Evolutionary conservation across 1,140 invertebrate species (phyloP).

Genomic region (Drosophila sproati): DNA sequence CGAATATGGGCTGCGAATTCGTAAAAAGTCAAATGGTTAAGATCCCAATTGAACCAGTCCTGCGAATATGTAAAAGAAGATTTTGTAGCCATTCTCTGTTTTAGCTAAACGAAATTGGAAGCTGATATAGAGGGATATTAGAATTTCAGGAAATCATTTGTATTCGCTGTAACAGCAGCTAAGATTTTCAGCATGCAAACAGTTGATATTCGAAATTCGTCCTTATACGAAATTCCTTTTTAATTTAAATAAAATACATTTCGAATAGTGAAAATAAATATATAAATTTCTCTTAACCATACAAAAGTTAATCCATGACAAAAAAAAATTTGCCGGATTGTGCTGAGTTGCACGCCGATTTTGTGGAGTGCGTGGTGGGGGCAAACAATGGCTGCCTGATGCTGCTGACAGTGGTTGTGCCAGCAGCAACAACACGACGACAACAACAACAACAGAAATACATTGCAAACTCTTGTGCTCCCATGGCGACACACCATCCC

Average conservation of each 20-base stretch:
- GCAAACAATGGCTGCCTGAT: constrained; percentile 68
- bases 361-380: constrained; percentile 55
- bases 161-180: neutral
- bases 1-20: constrained; percentile 56
- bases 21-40: constrained; percentile 1
- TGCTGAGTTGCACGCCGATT: constrained; percentile 28
- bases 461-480: constrained; percentile 58
- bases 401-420: constrained; percentile 65
- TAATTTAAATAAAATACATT: neutral
- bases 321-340: constrained; percentile 3
- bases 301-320: too few relatives aligned
- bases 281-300: neutral
- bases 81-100: too few relatives aligned
- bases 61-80: neutral
- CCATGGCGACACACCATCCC: constrained; percentile 53
- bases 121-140: neutral
- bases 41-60: constrained; percentile 8
- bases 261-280: neutral
- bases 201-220: too few relatives aligned
- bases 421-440: constrained; percentile 49
- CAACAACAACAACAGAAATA: constrained; percentile 30
- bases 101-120: neutral
- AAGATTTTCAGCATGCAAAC: neutral
- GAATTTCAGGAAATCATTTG: neutral
- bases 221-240: too few relatives aligned